A percentile compares a stretch with the other conserved stretches of the same genome.
Conservation (phyloP, 2,888 invertebrate species). For the Chymomyza amoena region DNA sequence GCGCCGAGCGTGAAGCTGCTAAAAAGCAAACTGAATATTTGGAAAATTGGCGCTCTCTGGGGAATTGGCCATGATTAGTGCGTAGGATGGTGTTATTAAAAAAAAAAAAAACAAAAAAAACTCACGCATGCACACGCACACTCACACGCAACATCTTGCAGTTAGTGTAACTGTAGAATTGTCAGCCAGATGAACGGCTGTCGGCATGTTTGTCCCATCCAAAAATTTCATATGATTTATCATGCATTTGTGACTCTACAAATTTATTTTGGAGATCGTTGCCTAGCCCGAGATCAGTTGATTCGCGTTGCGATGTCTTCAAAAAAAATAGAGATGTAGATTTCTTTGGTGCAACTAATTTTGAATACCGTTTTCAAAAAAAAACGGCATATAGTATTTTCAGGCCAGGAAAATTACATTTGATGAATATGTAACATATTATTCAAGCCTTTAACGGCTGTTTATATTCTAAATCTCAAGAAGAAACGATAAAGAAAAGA, state of each 20-base stretch:
- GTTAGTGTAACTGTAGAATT: slow-evolving; percentile 21
- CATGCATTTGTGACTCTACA: slow-evolving; percentile 74
- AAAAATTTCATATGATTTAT: slow-evolving; percentile 72
- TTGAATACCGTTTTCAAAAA: background rate
- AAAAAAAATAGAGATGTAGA: background rate
- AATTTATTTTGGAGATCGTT: slow-evolving; percentile 42
- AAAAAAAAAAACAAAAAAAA: background rate
- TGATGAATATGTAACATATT: no score
- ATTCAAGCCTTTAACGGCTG: no score
- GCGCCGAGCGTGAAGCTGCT: slow-evolving; percentile 48
- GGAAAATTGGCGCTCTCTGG: slow-evolving; percentile 57
- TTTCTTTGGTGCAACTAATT: background rate
- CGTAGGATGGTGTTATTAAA: slow-evolving; percentile 46
- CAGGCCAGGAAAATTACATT: no score
- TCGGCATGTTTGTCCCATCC: slow-evolving; percentile 73
- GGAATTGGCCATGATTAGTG: slow-evolving; percentile 49
- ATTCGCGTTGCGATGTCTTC: background rate
- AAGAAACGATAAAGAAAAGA: no score
- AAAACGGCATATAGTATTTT: no score
- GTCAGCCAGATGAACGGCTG: slow-evolving; percentile 58
- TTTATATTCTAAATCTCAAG: no score
- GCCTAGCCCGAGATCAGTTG: background rate
- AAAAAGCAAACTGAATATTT: slow-evolving; percentile 45
- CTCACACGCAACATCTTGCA: background rate
- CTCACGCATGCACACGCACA: background rate